Percentiles rank a stretch among this genome's conserved stretches.
Evolutionary conservation across 2,113 vertebrate species (phyloP).

Genomic region (Eira barbara): DNA sequence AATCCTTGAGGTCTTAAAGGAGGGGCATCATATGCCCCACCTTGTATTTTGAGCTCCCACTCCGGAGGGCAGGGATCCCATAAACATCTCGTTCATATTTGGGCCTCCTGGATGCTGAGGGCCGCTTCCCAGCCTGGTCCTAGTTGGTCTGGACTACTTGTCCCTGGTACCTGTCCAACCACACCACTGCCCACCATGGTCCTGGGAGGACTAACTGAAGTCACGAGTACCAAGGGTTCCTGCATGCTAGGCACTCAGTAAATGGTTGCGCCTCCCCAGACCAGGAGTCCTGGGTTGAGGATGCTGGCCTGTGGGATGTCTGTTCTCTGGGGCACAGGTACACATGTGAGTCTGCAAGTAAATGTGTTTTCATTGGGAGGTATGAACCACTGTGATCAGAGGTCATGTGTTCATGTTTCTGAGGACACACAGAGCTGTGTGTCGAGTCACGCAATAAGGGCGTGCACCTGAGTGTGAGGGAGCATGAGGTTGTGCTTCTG

Average conservation of each 20-base stretch:
- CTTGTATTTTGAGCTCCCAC: neutral
- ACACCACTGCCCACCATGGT: neutral
- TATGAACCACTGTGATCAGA: neutral
- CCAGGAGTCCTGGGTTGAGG: neutral
- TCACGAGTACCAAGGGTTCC: neutral
- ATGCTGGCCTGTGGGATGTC: neutral
- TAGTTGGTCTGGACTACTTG: slow-evolving; percentile 30
- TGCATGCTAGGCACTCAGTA: neutral
- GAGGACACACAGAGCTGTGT: neutral
- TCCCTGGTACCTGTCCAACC: neutral
- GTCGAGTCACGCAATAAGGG: neutral
- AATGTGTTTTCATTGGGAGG: neutral
- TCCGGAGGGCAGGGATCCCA: neutral
- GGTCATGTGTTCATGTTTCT: neutral
- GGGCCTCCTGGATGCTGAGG: neutral
- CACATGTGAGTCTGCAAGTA: neutral
- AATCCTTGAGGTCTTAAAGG: neutral
- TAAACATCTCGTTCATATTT: neutral
- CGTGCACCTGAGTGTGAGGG: neutral
- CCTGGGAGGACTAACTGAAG: slow-evolving; percentile 32
- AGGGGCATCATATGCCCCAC: neutral
- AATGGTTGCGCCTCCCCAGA: neutral
- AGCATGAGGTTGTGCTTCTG: neutral
- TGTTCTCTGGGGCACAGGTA: neutral
- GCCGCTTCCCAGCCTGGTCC: neutral